Conservation (phyloP, 2,113 vertebrate species). For the Verasper variegatus region DNA sequence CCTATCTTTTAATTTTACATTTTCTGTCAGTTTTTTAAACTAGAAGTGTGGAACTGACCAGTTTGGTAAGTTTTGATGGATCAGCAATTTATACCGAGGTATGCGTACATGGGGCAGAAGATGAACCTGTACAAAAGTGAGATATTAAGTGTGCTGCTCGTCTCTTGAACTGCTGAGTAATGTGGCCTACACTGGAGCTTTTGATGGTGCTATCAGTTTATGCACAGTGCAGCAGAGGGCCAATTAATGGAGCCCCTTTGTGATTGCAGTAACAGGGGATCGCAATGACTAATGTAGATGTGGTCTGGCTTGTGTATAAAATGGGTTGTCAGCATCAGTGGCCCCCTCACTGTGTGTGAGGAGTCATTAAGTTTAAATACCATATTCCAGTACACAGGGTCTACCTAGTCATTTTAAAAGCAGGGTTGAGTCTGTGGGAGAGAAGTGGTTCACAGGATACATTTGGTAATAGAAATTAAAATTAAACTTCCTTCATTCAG, state of each 20-base stretch:
- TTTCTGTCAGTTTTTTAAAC: not conserved
- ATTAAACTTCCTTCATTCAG: constrained; percentile 8
- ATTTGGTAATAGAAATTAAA: not conserved
- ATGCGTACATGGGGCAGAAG: not conserved
- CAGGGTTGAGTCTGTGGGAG: not conserved
- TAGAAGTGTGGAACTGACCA: not conserved
- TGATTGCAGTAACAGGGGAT: constrained; percentile 17
- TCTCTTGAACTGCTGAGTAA: constrained; percentile 23
- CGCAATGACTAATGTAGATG: constrained; percentile 27
- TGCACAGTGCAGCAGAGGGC: constrained; percentile 37
- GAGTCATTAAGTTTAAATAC: constrained; percentile 24
- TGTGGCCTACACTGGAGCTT: not conserved
- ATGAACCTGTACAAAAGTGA: not conserved
- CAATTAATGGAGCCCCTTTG: constrained; percentile 47
- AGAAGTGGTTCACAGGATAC: not conserved
- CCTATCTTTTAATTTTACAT: not conserved
- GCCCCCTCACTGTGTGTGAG: not conserved
- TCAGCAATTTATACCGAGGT: not conserved
- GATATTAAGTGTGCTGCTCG: not conserved
- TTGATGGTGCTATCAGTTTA: constrained; percentile 21
- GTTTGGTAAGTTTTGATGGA: not conserved
- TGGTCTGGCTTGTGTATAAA: not conserved
- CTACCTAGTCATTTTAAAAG: constrained; percentile 17
- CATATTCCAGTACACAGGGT: not conserved
- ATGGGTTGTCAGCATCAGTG: constrained; percentile 12